Evolutionary conservation across 2,113 vertebrate genomes (phyloP), one percentile per base, ranked within the genome.

Genomic region (Aldabrachelys gigantea): DNA sequence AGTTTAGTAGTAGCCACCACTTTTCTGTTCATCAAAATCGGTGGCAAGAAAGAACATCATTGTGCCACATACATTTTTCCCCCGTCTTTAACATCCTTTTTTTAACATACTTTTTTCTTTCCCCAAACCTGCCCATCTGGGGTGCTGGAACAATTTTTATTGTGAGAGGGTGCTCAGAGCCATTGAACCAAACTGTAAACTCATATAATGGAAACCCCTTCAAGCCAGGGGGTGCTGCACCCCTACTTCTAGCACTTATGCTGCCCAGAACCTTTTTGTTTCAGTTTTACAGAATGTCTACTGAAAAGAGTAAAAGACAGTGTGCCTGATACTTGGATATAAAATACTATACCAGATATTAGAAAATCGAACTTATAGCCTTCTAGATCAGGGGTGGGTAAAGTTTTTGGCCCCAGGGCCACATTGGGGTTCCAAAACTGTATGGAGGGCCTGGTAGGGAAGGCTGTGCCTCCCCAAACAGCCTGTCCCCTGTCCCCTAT

Each of bases 1-100:
- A 91, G 92, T 96, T 96, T 95, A 96, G 95, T 96, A 96, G 94
- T 96, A 96, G 76, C 96, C 85, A 78, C 90, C 80, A 82, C 94
- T 97, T 95, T 93, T 87, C 81, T 65, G 89, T 89, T 79, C 38
- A 31, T 85, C 89, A 92, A 52, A 80, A 87, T 78, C n/a, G 44
- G 56, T 4, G n/a, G 25, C 72, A 62, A 41, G 14, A 50, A 88
- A 88, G 72, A 76, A 94, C 24, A 89, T 41, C 59, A 13, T 80
- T 24, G 4, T 90, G 78, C 56, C 81, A 31, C 56, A 35, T 8
- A 19, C 1, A 59, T 52, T 62, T 84, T 22, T 47, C 24, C 4
- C 29, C 27, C 0, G 9, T 38, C 87, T 35, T 84, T 95, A 57
- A 16, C 38, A 94, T 94, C 94, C 41, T 22, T 86, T 49, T 47